Conservation (phyloP, 2,113 vertebrate species). For the Cyrtonyx montezumae region DNA sequence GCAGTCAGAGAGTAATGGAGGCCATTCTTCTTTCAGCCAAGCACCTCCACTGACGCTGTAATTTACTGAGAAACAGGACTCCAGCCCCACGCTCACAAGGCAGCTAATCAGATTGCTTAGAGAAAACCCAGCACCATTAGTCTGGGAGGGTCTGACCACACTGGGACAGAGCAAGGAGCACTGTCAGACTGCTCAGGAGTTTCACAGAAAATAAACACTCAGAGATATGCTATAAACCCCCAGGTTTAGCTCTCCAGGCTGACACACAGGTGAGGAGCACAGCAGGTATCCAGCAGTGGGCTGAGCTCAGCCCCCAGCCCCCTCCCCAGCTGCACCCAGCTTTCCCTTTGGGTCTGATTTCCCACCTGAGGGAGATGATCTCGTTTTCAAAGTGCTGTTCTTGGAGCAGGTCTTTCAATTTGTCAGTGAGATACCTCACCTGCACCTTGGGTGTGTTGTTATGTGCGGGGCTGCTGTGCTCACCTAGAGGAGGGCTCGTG, state of each 20-base stretch:
- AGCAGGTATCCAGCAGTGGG: neutral
- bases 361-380: neutral
- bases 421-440: neutral
- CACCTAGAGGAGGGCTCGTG: neutral
- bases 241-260: neutral
- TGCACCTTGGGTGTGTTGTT: neutral
- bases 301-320: neutral
- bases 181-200: slow-evolving; percentile 13
- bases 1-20: slow-evolving; percentile 60
- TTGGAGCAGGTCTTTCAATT: neutral
- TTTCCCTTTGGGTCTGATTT: neutral
- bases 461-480: neutral
- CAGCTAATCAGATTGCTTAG: slow-evolving; percentile 38
- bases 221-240: neutral
- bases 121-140: neutral
- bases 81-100: neutral
- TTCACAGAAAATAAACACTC: slow-evolving; percentile 69
- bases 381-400: neutral
- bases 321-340: neutral
- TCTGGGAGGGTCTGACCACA: neutral
- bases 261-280: neutral
- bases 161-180: slow-evolving; percentile 23
- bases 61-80: slow-evolving; percentile 42
- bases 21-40: slow-evolving; percentile 58
- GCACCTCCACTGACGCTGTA: neutral